Conservation (phyloP, 2,113 vertebrate genomes). For the Phylloscopus trochiloides region DNA sequence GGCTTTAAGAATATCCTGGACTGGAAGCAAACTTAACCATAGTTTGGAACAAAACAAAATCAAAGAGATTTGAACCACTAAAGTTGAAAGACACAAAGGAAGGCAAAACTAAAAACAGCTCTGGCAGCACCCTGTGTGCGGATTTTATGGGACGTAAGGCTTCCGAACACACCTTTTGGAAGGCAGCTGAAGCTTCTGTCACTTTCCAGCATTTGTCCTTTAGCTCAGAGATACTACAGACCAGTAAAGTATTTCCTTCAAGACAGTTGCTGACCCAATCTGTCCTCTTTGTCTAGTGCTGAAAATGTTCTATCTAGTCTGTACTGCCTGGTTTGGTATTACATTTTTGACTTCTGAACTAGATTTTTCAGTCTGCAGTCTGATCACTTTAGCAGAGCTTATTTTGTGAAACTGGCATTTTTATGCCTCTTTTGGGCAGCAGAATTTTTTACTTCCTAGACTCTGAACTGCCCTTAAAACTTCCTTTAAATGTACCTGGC, state of each 20-base stretch:
- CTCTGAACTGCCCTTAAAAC: neutral
- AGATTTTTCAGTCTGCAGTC: constrained; percentile 44
- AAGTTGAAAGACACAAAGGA: neutral
- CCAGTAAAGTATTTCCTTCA: constrained; percentile 64
- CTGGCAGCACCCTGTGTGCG: neutral
- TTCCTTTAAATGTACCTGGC: neutral
- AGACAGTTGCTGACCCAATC: neutral
- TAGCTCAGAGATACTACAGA: constrained; percentile 58
- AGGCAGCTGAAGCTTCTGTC: neutral
- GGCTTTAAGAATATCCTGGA: constrained; percentile 34
- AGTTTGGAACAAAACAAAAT: constrained; percentile 56
- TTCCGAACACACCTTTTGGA: constrained; percentile 51
- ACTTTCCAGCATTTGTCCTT: constrained; percentile 29
- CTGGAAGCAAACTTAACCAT: constrained; percentile 1
- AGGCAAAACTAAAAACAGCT: constrained; percentile 50
- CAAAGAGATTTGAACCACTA: constrained; percentile 28
- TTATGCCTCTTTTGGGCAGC: constrained; percentile 24
- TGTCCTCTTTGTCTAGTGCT: constrained; percentile 4
- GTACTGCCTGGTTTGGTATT: constrained; percentile 30
- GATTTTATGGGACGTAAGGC: neutral
- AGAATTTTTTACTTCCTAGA: constrained; percentile 44
- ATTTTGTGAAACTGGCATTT: constrained; percentile 39
- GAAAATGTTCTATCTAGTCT: constrained; percentile 58
- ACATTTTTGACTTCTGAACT: constrained; percentile 63
- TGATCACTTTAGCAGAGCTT: constrained; percentile 72